phyloP scores from a whole-genome alignment of 1,140 invertebrate species.

The Neotoxoptera formosana region DNA sequence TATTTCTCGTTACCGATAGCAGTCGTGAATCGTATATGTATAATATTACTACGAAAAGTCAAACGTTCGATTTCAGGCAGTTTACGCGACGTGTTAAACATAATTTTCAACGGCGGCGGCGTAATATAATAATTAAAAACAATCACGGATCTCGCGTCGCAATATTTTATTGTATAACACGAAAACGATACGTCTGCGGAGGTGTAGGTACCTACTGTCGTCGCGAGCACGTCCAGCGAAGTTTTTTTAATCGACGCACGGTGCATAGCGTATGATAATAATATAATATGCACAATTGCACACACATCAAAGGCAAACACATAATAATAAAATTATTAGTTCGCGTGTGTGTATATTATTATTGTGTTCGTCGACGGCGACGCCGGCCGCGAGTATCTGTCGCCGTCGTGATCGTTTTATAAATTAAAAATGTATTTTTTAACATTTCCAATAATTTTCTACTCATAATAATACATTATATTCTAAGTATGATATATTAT shows the following conservation, averaged over 20 bases:
- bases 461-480: background rate
- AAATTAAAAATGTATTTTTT: background rate
- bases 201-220: no score
- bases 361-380: background rate
- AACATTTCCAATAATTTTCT: conserved; percentile 3
- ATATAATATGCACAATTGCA: background rate
- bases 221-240: background rate
- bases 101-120: background rate
- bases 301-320: background rate
- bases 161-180: background rate
- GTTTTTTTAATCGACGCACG: background rate
- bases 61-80: background rate
- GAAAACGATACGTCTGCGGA: background rate
- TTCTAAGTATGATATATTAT: no score
- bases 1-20: background rate
- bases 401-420: conserved; percentile 14
- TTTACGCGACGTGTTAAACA: background rate
- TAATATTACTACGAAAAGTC: background rate
- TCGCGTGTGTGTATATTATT: background rate
- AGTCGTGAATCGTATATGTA: no score
- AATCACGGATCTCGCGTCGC: background rate
- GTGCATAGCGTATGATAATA: background rate
- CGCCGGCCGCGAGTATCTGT: no score
- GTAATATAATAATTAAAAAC: background rate
- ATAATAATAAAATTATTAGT: background rate